Evolutionary conservation across 2,888 invertebrate species (phyloP).

Genomic region (Cepaea hortensis): DNA sequence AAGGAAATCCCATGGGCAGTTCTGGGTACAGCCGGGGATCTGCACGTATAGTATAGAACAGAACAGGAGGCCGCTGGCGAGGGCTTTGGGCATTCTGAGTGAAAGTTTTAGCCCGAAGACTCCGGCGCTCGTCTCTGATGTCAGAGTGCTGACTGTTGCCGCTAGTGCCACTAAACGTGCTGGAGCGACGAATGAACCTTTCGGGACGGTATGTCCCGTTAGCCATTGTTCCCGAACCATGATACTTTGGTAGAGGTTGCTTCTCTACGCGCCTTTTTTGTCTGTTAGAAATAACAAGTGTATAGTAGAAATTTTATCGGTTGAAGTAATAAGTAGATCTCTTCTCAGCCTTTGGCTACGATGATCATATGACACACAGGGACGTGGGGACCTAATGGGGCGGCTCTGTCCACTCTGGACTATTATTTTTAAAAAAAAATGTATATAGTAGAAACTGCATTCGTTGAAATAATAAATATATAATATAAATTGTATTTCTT

Average conservation of each 20-base stretch:
- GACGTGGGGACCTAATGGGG: no score
- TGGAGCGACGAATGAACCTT: background rate
- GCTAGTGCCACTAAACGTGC: background rate
- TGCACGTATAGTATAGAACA: constrained; percentile 51
- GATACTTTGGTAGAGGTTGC: constrained; percentile 4
- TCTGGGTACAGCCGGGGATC: constrained; percentile 43
- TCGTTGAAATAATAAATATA: no score
- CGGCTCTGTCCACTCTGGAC: no score
- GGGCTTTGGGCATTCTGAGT: constrained; percentile 45
- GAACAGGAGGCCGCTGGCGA: constrained; percentile 49
- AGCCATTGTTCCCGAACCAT: background rate
- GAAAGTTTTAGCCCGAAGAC: constrained; percentile 37
- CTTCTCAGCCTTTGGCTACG: no score
- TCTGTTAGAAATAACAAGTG: background rate
- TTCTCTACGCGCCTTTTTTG: background rate
- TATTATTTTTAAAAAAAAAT: no score
- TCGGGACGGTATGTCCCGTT: constrained; percentile 36
- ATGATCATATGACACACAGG: no score
- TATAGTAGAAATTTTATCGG: no score
- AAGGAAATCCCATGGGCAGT: constrained; percentile 1
- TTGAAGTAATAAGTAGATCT: no score
- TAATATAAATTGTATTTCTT: no score
- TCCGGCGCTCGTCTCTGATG: background rate
- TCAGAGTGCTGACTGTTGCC: constrained; percentile 5
- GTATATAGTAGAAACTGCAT: no score